Evolutionary conservation across 2,888 invertebrate genomes (phyloP), one percentile per base, ranked within the genome.

Genomic region (Corbicula japonica): DNA sequence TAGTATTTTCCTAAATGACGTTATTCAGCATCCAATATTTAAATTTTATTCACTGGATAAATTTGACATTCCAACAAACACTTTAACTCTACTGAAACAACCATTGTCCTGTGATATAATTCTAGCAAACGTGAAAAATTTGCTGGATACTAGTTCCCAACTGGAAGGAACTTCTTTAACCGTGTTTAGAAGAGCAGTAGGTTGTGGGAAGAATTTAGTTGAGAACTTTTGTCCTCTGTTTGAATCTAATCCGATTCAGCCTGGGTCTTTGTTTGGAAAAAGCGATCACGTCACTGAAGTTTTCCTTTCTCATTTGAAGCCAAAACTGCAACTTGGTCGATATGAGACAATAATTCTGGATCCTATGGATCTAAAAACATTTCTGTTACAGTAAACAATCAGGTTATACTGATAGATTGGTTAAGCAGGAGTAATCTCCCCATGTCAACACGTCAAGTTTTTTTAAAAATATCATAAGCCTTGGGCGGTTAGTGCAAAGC

Each of bases 281-380:
- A 30, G 32, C 48, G 34, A 34, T 34, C 50, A 65, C 18, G 58
- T 69, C 5, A 63, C 56, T n/a, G 80, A 80, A 73, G 75, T 83
- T 76, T 72, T 38, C 21, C 46, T 83, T 8, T 80, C 83, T 12
- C 76, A 71, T 46, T 48, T 83, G 12, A 71, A 58, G 54, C 56
- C 73, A 28, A 78, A 77, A 65, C 21, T 26, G 18, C 30, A 38
- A 2, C 4, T 68, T 8, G 12, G 23, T 3, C 18, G 38, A n/a
- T 12, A 50, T 32, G 73, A 73, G 23, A 34, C 18, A 23, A 41
- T 83, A 12, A 8, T 26, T 5, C 23, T 83, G 3, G n/a, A 48
- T 12, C 76, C 83, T 3, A 83, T 83, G 83, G 83, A 83, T 46
- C 65, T 83, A n/a, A 76, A 77, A 44, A 80, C 83, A 74, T 83